Evolutionary conservation across 2,888 invertebrate species (phyloP).

Genomic region (Gryllus longicercus): DNA sequence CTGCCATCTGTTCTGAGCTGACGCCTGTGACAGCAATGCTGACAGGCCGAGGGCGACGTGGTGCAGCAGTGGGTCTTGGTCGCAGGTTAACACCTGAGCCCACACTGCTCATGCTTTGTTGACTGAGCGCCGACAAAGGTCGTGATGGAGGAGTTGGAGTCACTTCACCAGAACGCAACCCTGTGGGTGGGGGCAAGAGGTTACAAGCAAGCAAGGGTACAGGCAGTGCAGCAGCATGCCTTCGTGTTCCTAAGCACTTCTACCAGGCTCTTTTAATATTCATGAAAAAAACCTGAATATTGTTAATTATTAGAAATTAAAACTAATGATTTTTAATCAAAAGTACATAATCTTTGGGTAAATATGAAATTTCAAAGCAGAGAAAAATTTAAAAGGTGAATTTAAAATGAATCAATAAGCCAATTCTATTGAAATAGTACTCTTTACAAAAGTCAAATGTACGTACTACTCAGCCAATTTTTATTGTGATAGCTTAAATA

Average conservation of each 20-base stretch:
- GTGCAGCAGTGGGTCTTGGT: constrained; percentile 58
- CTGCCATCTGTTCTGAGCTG: constrained; percentile 33
- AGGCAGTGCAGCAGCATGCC: constrained; percentile 4
- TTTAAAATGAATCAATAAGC: too few species aligned
- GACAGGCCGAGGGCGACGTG: constrained; percentile 71
- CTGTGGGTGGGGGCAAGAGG: constrained; percentile 26
- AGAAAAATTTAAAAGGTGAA: too few species aligned
- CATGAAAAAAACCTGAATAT: neutral
- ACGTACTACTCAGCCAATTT: too few species aligned
- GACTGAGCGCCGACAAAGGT: constrained; percentile 83
- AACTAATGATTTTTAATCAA: too few species aligned
- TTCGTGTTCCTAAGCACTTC: neutral
- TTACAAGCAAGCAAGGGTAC: constrained; percentile 26
- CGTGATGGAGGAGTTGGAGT: constrained; percentile 74
- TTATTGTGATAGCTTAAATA: too few species aligned
- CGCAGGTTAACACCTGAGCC: constrained; percentile 54
- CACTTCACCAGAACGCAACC: constrained; percentile 60
- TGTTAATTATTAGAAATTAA: neutral
- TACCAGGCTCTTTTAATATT: neutral
- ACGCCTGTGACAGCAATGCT: constrained; percentile 84
- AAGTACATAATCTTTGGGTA: too few species aligned
- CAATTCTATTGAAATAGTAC: too few species aligned
- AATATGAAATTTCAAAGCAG: too few species aligned
- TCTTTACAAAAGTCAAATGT: too few species aligned
- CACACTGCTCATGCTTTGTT: constrained; percentile 61